Evolutionary conservation across 37 sponge, comb jelly and placozoan species (phyloP), one percentile per base, ranked within the genome.

Genomic region (Haliclona indistincta): DNA sequence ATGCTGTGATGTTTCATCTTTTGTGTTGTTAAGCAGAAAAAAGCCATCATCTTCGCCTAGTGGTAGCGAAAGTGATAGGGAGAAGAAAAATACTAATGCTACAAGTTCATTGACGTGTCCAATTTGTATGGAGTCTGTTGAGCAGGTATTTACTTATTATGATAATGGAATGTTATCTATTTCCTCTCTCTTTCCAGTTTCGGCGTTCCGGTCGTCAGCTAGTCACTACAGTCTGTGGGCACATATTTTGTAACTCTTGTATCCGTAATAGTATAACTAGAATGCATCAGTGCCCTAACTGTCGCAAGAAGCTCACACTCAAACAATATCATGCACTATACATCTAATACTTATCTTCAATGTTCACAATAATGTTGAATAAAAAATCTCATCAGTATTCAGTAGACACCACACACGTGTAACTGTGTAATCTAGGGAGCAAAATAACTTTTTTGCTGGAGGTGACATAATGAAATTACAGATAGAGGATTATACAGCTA

Each of bases 161-260:
- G n/a, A n/a, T n/a, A n/a, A n/a, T n/a, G n/a, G n/a, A n/a, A n/a
- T n/a, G n/a, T n/a, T n/a, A 32, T 49, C 7, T 33, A 25, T 25
- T 25, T 52, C 25, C 23, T 63, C 28, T 63, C 33, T 64, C 45
- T 62, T 64, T 38, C 33, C 15, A 76, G 65, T 90, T 90, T 76
- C 64, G 66, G 30, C 19, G 26, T 2, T 28, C 53, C n/a, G 86
- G 91, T 47, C 76, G 81, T 37, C 37, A 65, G 11, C 19, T 90
- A n/a, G 82, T 81, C 7, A 29, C 77, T 0, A 90, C 91, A 1
- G 47, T 54, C 2, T 90, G 91, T 81, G 91, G 91, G 40, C 91
- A 90, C 39, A 32, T 90, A 6, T 90, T 90, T 43, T 90, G 91
- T 54, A 69, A 77, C 43, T 42, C 38, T 4, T 90, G 91, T 26